Evolutionary conservation across 2,113 vertebrate species (phyloP).

Genomic region (Brachyhypopomus occidentalis): DNA sequence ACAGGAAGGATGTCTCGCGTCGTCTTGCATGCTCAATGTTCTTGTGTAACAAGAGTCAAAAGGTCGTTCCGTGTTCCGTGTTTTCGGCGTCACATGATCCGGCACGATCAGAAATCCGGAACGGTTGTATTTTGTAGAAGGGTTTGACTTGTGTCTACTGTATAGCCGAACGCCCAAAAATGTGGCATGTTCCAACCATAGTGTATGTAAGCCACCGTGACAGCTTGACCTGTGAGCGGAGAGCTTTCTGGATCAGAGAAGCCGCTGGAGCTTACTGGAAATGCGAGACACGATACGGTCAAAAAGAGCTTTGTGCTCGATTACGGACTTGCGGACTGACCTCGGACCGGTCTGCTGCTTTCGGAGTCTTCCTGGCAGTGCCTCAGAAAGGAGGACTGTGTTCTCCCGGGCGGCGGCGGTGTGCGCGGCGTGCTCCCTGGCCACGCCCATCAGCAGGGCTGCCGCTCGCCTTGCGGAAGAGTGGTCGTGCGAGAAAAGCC

Average conservation of each 20-base stretch:
- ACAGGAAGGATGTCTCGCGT: background rate
- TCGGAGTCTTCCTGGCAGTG: background rate
- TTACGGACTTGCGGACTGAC: background rate
- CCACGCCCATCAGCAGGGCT: slow-evolving; percentile 19
- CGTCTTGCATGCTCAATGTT: slow-evolving; percentile 27
- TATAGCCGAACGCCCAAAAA: background rate
- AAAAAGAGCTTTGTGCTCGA: background rate
- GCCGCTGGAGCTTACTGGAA: background rate
- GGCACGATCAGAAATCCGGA: background rate
- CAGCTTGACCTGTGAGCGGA: background rate
- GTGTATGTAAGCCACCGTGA: slow-evolving; percentile 11
- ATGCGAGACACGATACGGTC: background rate
- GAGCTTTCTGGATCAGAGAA: background rate
- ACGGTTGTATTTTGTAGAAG: background rate
- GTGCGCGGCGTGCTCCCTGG: background rate
- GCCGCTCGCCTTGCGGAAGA: slow-evolving; percentile 36
- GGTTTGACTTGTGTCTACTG: background rate
- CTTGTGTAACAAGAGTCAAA: slow-evolving; percentile 48
- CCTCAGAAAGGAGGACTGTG: background rate
- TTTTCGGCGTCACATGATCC: slow-evolving; percentile 28
- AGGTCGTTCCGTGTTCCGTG: slow-evolving; percentile 33
- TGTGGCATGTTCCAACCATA: background rate
- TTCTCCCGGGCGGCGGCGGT: background rate
- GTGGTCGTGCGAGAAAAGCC: slow-evolving; percentile 24
- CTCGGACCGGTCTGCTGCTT: background rate